phyloP scores from a whole-genome alignment of 2,797 vertebrate species.

The Pangasius macronema region DNA sequence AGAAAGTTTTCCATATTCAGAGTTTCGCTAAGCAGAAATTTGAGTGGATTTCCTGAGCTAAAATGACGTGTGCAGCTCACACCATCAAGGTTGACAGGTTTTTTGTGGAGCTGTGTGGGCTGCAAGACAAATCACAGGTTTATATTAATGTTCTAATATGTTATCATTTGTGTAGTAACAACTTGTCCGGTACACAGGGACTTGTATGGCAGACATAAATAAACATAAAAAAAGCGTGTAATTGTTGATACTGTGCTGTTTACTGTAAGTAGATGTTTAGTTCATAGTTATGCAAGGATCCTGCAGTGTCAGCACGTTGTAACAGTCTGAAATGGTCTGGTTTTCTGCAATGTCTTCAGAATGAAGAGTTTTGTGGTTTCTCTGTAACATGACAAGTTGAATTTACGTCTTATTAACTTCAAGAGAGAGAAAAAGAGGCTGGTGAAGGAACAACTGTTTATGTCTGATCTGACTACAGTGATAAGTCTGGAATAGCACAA shows the following conservation, averaged over 20 bases:
- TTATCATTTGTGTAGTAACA: not conserved
- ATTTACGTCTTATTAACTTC: not conserved
- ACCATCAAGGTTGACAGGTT: not conserved
- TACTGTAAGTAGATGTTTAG: not conserved
- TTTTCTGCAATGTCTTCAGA: not conserved
- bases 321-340: not conserved
- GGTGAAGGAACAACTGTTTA: not conserved
- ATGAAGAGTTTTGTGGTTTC: not conserved
- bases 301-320: not conserved
- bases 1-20: not conserved
- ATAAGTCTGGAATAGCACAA: not conserved
- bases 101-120: not conserved
- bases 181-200: not conserved
- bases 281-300: not conserved
- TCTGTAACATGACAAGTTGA: not conserved
- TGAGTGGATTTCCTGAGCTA: not conserved
- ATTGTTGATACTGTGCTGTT: not conserved
- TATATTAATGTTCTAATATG: not conserved
- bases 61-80: not conserved
- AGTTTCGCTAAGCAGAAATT: not conserved
- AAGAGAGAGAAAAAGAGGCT: not conserved
- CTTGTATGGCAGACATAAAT: not conserved
- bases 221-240: not conserved
- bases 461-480: not conserved
- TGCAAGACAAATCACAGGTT: not conserved